Evolutionary conservation across 2,888 invertebrate genomes (phyloP), one percentile per base, ranked within the genome.

Genomic region (Thera britannica): DNA sequence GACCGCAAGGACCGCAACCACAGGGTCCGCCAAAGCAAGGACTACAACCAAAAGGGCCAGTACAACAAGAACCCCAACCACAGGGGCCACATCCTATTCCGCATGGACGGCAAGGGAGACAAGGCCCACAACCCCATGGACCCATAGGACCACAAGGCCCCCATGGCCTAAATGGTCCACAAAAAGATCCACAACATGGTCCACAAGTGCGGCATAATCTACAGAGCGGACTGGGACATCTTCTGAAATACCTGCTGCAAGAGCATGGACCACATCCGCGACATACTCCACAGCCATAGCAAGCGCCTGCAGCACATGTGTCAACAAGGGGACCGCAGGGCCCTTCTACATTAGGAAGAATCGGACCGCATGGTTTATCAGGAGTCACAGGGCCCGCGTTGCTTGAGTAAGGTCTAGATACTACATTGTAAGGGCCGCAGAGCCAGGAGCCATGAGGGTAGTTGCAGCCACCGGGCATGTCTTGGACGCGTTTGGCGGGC

Each of bases 371-470:
- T 0, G 78, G 74, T 0, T 80, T 79, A 0, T 81, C 77, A 0
- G 87, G 85, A 12, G 41, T 61, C 11, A 71, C 63, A 48, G 69
- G 66, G n/a, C 70, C 67, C 41, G 55, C 12, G 12, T 54, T 52
- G 11, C 58, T 48, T 35, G 72, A 58, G 65, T 86, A 84, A 2
- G 78, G 77, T 3, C 84, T 84, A 0, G 77, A 58, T 0, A 54
- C 8, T 48, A 87, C 86, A 61, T 90, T 88, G 72, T 90, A 90
- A 0, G 90, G 90, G 0, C 90, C 89, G 58, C 90, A 89, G 73
- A 88, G 89, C 90, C 90, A 90, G 51, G 77, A 83, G 2, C 90
- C 90, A 56, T 90, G 87, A 0, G 90, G 90, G 59, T 90, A 90
- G 68, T 90, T 88, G 66, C 89, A 90, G 72, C 88, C 89, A 3